Conservation (phyloP, 2,797 vertebrate genomes). For the Enteromius argenteus region DNA sequence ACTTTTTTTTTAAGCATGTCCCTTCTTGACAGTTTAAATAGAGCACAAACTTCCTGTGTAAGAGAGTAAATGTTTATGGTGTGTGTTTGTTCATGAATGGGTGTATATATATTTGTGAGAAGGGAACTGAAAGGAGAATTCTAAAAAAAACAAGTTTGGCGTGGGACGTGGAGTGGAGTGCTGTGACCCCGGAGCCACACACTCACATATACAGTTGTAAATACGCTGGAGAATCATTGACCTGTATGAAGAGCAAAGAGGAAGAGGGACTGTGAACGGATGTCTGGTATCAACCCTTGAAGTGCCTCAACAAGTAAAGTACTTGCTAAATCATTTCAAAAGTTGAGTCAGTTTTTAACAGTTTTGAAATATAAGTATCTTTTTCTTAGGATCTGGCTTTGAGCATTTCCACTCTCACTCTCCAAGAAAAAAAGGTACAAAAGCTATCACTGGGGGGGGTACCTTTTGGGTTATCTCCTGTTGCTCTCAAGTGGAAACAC, state of each 20-base stretch:
- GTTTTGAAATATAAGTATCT: background rate
- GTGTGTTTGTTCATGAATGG: conserved; percentile 45
- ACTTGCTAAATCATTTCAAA: conserved; percentile 18
- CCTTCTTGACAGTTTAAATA: conserved; percentile 46
- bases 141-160: conserved; percentile 46
- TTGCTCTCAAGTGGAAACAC: conserved; percentile 9
- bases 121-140: conserved; percentile 49
- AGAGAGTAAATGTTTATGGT: conserved; percentile 51
- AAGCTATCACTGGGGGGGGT: background rate
- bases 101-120: conserved; percentile 36
- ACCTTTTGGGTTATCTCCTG: background rate
- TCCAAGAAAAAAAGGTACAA: background rate
- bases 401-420: background rate
- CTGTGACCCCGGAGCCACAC: conserved; percentile 51
- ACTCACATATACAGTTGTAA: conserved; percentile 51
- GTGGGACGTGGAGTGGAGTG: conserved; percentile 60
- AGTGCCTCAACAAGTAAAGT: conserved; percentile 4
- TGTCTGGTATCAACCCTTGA: conserved; percentile 31
- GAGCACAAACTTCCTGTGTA: conserved; percentile 53
- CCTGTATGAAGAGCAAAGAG: conserved; percentile 40
- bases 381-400: background rate
- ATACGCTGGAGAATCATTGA: conserved; percentile 44
- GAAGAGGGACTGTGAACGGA: conserved; percentile 34
- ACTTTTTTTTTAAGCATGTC: conserved; percentile 30
- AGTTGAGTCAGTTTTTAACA: background rate